phyloP scores from a whole-genome alignment of 2,797 vertebrate genomes.

The Propithecus perrieri region DNA sequence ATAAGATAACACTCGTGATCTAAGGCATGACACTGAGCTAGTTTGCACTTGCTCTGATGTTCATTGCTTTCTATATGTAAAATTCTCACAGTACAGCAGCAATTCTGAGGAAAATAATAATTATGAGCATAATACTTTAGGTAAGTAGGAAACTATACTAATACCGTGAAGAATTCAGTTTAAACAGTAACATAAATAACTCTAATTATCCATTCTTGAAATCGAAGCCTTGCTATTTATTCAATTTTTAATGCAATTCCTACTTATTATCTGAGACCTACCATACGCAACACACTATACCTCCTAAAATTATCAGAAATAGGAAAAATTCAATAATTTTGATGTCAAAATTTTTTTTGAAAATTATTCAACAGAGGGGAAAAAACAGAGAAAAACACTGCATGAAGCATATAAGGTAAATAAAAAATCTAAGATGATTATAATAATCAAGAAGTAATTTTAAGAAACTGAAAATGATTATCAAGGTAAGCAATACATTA shows the following conservation, averaged over 20 bases:
- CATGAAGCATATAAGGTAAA: neutral
- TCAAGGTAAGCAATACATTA: neutral
- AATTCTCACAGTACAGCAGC: neutral
- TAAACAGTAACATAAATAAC: neutral
- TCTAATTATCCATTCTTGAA: neutral
- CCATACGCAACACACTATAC: neutral
- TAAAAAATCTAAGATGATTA: neutral
- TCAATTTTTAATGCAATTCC: neutral
- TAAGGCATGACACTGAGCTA: neutral
- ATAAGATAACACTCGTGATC: neutral
- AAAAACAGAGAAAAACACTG: neutral
- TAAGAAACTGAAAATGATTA: neutral
- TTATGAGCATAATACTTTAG: neutral
- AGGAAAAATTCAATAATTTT: slow-evolving; percentile 19
- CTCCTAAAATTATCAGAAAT: neutral
- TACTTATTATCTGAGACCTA: neutral
- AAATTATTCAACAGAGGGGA: neutral
- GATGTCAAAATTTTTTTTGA: neutral
- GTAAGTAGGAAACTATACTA: neutral
- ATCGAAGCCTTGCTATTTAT: neutral
- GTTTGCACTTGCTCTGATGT: neutral
- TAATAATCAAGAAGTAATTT: neutral
- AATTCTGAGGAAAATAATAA: slow-evolving; percentile 22
- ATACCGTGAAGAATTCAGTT: neutral
- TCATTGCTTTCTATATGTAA: neutral